These are phyloP conservation scores for Poeciliopsis presidionis DNA, from an alignment of 2,797 vertebrate genomes.

Conservation along the genomic window DNA sequence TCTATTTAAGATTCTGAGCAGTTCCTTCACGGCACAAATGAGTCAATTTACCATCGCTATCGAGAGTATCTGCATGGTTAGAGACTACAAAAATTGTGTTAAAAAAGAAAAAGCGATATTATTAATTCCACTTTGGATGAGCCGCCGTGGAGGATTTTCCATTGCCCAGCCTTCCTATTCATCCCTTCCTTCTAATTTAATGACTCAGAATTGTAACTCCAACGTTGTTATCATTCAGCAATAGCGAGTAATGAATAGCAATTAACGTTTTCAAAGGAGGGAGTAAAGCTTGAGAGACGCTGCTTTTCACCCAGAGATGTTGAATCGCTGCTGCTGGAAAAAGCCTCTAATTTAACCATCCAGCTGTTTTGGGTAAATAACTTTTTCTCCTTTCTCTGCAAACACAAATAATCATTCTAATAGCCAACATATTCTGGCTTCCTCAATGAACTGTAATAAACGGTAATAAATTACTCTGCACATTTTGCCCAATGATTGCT, in stretches of 20 bases:
- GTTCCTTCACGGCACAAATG: background rate
- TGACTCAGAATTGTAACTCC: slow-evolving; percentile 77
- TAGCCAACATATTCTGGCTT: slow-evolving; percentile 62
- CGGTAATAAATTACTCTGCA: slow-evolving; percentile 74
- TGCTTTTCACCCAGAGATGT: slow-evolving; percentile 73
- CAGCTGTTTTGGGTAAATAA: slow-evolving; percentile 78
- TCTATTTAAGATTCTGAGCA: background rate
- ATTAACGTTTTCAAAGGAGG: slow-evolving; percentile 72
- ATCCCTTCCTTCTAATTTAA: slow-evolving; percentile 70
- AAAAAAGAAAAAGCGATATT: slow-evolving; percentile 3
- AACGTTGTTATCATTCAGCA: slow-evolving; percentile 76
- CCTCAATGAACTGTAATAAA: slow-evolving; percentile 75
- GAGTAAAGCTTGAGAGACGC: slow-evolving; percentile 67
- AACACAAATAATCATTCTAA: slow-evolving; percentile 69
- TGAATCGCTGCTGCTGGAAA: slow-evolving; percentile 52
- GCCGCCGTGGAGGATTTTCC: slow-evolving; percentile 38
- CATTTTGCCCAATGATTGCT: slow-evolving; percentile 69
- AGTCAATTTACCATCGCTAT: background rate
- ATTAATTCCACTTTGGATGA: slow-evolving; percentile 23
- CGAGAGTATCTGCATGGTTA: background rate
- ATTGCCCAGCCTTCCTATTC: slow-evolving; percentile 54
- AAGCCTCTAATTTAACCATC: slow-evolving; percentile 65
- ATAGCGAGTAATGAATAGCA: slow-evolving; percentile 75
- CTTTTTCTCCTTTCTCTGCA: slow-evolving; percentile 40
- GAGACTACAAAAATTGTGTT: background rate